Evolutionary conservation across 2,888 invertebrate species (phyloP), one percentile per base, ranked within the genome.

Genomic region (Marronus borbonicus): DNA sequence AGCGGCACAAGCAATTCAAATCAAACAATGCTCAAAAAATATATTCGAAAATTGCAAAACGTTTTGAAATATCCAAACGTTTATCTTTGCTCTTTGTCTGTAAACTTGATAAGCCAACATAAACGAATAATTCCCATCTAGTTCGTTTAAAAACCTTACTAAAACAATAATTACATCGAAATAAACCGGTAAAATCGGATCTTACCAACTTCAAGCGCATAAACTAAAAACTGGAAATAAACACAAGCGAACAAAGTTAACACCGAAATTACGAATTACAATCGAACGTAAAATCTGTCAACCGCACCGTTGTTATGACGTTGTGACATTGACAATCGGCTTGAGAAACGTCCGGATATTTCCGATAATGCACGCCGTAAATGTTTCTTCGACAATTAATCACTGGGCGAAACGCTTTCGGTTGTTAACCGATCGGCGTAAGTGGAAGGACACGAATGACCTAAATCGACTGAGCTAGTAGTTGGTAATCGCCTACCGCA

Each of bases 351-450:
- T 20, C 24, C 28, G 62, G 62, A 62, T 62, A 62, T 62, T 62
- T 31, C 62, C 28, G 62, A 62, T 62, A 62, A 62, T 24, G 8
- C 62, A 62, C 62, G 12, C 5, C 31, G 44, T 58, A 58, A 62
- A 62, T 31, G 62, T 62, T 62, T 62, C 62, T 62, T 62, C 62
- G n/a, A 28, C 62, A 31, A 62, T 62, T 62, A 62, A 62, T 62
- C 62, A 62, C 24, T 31, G 12, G 8, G 31, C 31, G 31, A 31
- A 62, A 62, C 28, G 28, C 28, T 14, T 62, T 62, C 31, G 31
- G 8, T 58, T 62, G 62, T 62, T 62, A 20, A 31, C 28, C 28
- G 62, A 14, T 62, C 12, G 4, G 62, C 28, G 62, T 20, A 58
- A 58, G 55, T 62, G 31, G 62, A 28, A 31, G 62, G 10, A 31